These are phyloP conservation scores for Latrodectus hesperus DNA, from an alignment of 2,888 invertebrate genomes.

Conservation along the genomic window DNA sequence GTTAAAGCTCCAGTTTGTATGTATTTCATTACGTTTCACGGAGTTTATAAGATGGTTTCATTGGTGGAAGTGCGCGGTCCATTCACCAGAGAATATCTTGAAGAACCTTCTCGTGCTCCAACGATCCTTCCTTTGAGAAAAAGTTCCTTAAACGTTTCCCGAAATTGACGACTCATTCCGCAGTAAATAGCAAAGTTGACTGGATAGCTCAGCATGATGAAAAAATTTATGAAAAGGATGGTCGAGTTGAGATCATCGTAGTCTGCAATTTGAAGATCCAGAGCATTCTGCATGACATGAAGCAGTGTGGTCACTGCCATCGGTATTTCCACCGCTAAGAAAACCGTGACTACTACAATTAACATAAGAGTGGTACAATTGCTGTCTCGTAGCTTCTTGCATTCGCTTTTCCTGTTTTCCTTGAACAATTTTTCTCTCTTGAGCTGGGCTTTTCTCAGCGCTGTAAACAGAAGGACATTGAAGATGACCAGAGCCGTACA, in stretches of 20 bases:
- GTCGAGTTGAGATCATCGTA: conserved; percentile 86
- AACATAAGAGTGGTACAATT: conserved; percentile 91
- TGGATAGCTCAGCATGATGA: conserved; percentile 82
- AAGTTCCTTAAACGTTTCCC: conserved; percentile 90
- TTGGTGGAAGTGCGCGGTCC: conserved; percentile 86
- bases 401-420: conserved; percentile 80
- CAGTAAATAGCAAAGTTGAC: conserved; percentile 97
- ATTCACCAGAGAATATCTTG: conserved; percentile 87
- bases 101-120: conserved; percentile 78
- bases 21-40: background rate
- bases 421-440: conserved; percentile 85
- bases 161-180: conserved; percentile 94
- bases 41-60: conserved; percentile 83
- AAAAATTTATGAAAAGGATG: conserved; percentile 90
- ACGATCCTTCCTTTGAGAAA: conserved; percentile 79
- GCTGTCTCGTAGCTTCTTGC: conserved; percentile 80
- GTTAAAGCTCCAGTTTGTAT: background rate
- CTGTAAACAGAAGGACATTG: conserved; percentile 89
- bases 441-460: conserved; percentile 88
- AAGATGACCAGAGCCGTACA: conserved; percentile 91
- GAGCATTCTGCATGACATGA: conserved; percentile 81
- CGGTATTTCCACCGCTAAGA: conserved; percentile 88
- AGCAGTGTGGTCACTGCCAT: conserved; percentile 87
- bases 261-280: conserved; percentile 77
- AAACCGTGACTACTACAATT: conserved; percentile 89